Base-by-base conservation (phyloP, 2,888 invertebrate genomes). In the Noctua fimbriata region DNA sequence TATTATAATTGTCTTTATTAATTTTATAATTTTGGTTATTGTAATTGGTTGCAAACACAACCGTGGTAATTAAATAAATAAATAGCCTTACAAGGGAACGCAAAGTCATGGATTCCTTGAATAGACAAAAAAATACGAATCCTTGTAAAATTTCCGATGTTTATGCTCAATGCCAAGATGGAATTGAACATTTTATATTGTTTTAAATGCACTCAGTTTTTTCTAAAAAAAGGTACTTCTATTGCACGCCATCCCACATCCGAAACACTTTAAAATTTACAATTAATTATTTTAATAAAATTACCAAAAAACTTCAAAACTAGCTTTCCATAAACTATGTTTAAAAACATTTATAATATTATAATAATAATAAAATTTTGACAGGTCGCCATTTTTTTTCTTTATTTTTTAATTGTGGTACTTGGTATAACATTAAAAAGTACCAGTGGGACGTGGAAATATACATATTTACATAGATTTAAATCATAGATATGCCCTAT, bases 291-390 rank as follows among this genome's bases (percentile, higher is more conserved):
- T 71, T 83, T 52, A 86, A 85, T 87, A 87, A 86, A 87, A 84
- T 85, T 83, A 88, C 85, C 84, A 87, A 89, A 82, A 85, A 87
- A 47, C 73, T 82, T 83, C 87, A 81, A 89, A 87, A 88, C 89
- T 91, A 89, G 87, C 87, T 84, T 87, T 87, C 67, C 84, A 80
- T 90, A 84, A 89, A 90, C 89, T 89, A 86, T 88, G 67, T 87
- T 85, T 88, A 84, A 88, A 90, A 83, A 72, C 82, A 78, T 82
- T 83, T 87, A 82, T 82, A 80, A 82, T 80, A 80, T 81, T 78
- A 77, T 83, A 86, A 81, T 80, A 79, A 72, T 79, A 80, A 81
- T 76, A 85, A 87, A 69, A 55, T 55, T 78, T 65, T 76, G 76
- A 82, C 83, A 65, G 78, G 84, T 71, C 84, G 87, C 88, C 90